Evolutionary conservation across 2,888 invertebrate species (phyloP), one percentile per base, ranked within the genome.

Genomic region (Nomada ruficornis): DNA sequence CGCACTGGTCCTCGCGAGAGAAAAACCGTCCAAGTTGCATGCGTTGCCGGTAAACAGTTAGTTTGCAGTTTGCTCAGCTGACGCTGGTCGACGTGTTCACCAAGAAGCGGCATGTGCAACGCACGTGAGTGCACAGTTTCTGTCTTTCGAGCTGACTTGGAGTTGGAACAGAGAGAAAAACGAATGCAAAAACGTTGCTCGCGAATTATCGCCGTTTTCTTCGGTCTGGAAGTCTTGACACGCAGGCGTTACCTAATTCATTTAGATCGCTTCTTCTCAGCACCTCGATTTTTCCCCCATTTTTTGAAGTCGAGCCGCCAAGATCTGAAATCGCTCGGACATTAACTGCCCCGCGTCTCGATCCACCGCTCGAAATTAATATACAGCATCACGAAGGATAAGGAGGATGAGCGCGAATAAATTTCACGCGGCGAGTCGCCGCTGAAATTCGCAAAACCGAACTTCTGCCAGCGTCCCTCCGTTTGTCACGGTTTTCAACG

Each of bases 41-140:
- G 36, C 42, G 23, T 18, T 18, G 13, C 52, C 18, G 36, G 23
- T 42, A 54, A 76, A 76, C 70, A 70, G 55, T 76, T 70, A 76
- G 60, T 55, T 67, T 62, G 26, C 62, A 76, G 47, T 71, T 52
- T 42, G 60, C 36, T 75, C 62, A 70, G 60, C 75, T 62, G 75
- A 70, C 54, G 62, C 18, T 15, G 13, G 5, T 23, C 11, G 36
- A 36, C 13, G 26, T 29, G 20, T 50, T 59, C 18, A 36, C 20
- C 47, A 20, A 47, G 67, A 57, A 47, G 15, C 65, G 18, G 20
- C 44, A 13, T 57, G 18, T 50, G 67, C 68, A 68, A 47, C 57
- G 47, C 36, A 13, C 44, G 47, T 20, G 57, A 20, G 23, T 7
- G 29, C 29, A n/a, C 7, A 18, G n/a, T 54, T 68, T 68, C 54